A percentile compares a stretch with the other conserved stretches of the same genome.
These are phyloP conservation scores for Physocephala rufipes DNA, from an alignment of 2,888 invertebrate genomes.

Conservation along the genomic window DNA sequence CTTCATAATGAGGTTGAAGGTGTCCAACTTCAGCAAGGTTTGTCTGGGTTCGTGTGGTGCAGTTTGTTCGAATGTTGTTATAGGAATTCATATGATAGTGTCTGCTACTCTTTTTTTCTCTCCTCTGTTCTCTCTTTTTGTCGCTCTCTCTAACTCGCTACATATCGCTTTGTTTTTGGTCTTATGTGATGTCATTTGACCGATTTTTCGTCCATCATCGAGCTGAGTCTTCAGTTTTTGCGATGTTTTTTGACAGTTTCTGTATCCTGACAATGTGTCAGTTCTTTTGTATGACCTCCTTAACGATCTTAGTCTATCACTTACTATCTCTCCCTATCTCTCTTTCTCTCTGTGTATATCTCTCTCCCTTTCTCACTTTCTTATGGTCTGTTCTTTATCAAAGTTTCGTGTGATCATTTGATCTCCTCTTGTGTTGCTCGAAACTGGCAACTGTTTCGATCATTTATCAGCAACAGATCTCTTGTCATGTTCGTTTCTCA, in stretches of 20 bases:
- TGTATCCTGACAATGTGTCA: neutral
- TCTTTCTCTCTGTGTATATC: conserved; percentile 3
- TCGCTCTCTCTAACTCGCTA: conserved; percentile 11
- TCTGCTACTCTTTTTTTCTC: neutral
- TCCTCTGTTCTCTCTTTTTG: neutral
- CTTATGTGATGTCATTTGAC: conserved; percentile 35
- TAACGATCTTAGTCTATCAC: no score
- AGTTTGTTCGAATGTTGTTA: neutral
- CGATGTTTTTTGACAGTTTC: neutral
- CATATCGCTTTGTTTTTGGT: conserved; percentile 14
- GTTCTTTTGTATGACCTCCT: no score
- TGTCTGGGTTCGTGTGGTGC: neutral
- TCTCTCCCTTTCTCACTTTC: conserved; percentile 10
- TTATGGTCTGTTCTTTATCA: conserved; percentile 10
- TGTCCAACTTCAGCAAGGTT: conserved; percentile 32
- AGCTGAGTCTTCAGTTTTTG: neutral
- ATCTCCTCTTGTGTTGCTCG: conserved; percentile 35
- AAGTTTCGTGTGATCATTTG: neutral
- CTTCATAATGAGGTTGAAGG: conserved; percentile 48
- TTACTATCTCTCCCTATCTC: no score
- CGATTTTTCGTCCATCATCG: neutral
- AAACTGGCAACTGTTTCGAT: conserved; percentile 37
- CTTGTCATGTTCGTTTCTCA: conserved; percentile 52
- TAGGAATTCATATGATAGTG: neutral
- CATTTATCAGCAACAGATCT: conserved; percentile 50